These are phyloP conservation scores for Carterocephalus palaemon DNA, from an alignment of 2,888 invertebrate species.

Conservation along the genomic window DNA sequence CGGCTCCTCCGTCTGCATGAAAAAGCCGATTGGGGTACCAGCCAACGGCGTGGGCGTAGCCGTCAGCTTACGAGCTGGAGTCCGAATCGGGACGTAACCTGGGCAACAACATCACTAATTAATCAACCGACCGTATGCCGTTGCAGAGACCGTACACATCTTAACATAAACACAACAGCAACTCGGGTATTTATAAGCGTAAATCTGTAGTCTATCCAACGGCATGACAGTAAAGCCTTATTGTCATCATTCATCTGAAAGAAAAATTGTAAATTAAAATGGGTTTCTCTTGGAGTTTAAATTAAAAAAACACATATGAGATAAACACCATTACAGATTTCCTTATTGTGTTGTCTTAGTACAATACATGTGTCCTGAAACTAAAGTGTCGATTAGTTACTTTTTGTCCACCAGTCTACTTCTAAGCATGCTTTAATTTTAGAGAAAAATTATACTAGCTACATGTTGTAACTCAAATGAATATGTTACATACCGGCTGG, in stretches of 20 bases:
- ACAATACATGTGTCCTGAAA: slow-evolving; percentile 76
- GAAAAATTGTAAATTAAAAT: slow-evolving; percentile 69
- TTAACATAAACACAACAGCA: slow-evolving; percentile 38
- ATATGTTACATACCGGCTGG: slow-evolving; percentile 85
- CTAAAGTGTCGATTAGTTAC: slow-evolving; percentile 69
- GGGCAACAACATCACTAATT: slow-evolving; percentile 56
- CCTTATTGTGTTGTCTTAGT: slow-evolving; percentile 51
- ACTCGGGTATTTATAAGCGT: slow-evolving; percentile 46
- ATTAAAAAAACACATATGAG: slow-evolving; percentile 61
- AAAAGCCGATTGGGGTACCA: slow-evolving; percentile 95
- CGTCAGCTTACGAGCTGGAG: slow-evolving; percentile 97
- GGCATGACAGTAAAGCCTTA: slow-evolving; percentile 66
- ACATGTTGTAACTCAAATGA: slow-evolving; percentile 23
- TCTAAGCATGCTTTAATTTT: slow-evolving; percentile 34
- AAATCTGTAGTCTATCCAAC: slow-evolving; percentile 57
- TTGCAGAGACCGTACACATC: slow-evolving; percentile 1
- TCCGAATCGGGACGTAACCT: slow-evolving; percentile 96
- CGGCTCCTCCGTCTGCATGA: slow-evolving; percentile 95
- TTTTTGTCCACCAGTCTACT: slow-evolving; percentile 46
- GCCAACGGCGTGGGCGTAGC: slow-evolving; percentile 99
- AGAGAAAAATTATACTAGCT: slow-evolving; percentile 16
- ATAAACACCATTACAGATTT: slow-evolving; percentile 40
- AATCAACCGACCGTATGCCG: slow-evolving; percentile 29
- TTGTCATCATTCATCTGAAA: slow-evolving; percentile 76
- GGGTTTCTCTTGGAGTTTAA: slow-evolving; percentile 43